Conservation (phyloP, 2,113 vertebrate species). For the Lamprotornis superbus region DNA sequence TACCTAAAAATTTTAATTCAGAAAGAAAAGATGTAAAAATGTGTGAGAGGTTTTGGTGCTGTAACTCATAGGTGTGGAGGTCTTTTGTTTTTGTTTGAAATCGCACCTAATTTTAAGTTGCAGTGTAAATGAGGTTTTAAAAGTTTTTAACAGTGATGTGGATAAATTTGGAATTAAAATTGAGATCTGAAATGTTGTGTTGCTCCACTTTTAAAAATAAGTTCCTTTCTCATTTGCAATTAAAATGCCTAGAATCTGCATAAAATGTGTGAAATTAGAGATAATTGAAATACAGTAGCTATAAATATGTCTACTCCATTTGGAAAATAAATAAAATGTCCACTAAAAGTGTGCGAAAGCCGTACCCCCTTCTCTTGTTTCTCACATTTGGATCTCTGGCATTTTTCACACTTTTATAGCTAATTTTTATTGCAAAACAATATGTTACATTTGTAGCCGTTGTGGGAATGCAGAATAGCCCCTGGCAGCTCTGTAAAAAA, state of each 20-base stretch:
- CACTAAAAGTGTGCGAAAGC: constrained; percentile 74
- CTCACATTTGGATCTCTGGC: constrained; percentile 68
- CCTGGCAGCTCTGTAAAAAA: constrained; percentile 63
- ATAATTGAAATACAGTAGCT: constrained; percentile 81
- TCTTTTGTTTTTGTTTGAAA: constrained; percentile 59
- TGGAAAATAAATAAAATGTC: constrained; percentile 81
- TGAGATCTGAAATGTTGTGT: constrained; percentile 77
- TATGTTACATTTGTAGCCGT: constrained; percentile 66
- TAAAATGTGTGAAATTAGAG: constrained; percentile 82
- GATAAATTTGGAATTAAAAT: constrained; percentile 76
- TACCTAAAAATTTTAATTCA: constrained; percentile 8
- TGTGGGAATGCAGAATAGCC: constrained; percentile 64
- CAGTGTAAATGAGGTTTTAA: constrained; percentile 69
- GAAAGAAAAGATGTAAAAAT: not conserved
- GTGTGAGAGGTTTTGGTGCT: not conserved
- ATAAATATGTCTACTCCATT: constrained; percentile 74
- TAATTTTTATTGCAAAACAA: constrained; percentile 78
- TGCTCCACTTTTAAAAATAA: constrained; percentile 79
- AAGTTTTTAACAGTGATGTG: constrained; percentile 71
- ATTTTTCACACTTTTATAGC: constrained; percentile 76
- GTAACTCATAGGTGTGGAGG: not conserved
- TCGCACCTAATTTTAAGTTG: constrained; percentile 67
- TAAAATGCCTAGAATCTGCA: constrained; percentile 76
- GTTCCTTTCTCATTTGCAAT: constrained; percentile 78
- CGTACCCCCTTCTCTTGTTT: constrained; percentile 29